phyloP scores from a whole-genome alignment of 2,797 vertebrate species.

The Falco peregrinus region DNA sequence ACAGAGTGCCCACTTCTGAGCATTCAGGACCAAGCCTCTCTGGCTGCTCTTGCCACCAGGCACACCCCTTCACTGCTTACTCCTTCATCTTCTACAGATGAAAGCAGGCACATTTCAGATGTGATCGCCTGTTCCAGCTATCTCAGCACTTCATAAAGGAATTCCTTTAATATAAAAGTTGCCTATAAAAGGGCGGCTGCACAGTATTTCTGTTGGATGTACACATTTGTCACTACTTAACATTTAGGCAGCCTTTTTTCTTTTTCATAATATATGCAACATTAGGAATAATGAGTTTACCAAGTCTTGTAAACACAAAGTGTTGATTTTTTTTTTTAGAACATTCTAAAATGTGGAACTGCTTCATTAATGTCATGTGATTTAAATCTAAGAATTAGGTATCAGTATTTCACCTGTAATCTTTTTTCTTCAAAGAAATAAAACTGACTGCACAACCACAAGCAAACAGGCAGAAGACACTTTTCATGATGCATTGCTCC shows the following conservation, averaged over 20 bases:
- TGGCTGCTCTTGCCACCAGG: background rate
- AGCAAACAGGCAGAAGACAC: background rate
- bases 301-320: background rate
- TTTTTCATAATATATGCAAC: background rate
- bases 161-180: background rate
- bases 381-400: background rate
- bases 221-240: background rate
- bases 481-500: background rate
- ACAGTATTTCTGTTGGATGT: background rate
- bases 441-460: background rate
- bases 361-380: conserved; percentile 14
- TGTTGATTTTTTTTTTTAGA: conserved; percentile 39
- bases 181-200: background rate
- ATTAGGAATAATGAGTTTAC: conserved; percentile 29
- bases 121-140: background rate
- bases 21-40: background rate
- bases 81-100: background rate
- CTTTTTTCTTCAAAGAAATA: conserved; percentile 8
- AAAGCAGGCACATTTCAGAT: background rate
- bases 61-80: background rate
- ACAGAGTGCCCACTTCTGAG: background rate
- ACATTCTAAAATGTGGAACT: conserved; percentile 40
- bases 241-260: background rate
- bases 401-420: background rate
- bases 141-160: background rate